A percentile compares a stretch with the other conserved stretches of the same genome.
Evolutionary conservation across 2,797 vertebrate genomes (phyloP).

Genomic region (Malacoctenus gilli): DNA sequence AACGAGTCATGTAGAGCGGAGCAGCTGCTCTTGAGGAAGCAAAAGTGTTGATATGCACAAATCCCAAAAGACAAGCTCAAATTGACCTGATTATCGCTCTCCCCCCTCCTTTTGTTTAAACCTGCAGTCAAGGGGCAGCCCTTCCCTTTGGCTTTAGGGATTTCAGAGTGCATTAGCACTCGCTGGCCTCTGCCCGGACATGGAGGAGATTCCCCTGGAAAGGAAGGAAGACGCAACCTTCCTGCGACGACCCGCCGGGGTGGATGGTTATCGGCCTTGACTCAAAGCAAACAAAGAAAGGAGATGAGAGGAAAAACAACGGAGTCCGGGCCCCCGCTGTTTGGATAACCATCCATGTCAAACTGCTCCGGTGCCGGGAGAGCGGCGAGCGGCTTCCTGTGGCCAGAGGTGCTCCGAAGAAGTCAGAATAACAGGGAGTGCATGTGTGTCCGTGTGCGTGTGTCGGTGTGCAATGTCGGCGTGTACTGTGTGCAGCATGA

Average conservation of each 20-base stretch:
- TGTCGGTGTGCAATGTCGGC: slow-evolving; percentile 2
- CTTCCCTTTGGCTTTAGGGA: too few relatives aligned
- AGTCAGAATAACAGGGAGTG: slow-evolving; percentile 14
- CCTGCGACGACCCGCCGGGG: slow-evolving; percentile 35
- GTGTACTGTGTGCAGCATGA: slow-evolving; percentile 6
- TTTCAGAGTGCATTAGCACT: slow-evolving; percentile 1
- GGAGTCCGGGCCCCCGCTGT: slow-evolving; percentile 28
- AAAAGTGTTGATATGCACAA: not conserved
- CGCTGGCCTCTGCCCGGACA: slow-evolving; percentile 8
- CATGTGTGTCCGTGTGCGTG: slow-evolving; percentile 2
- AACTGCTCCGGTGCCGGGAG: slow-evolving; percentile 27
- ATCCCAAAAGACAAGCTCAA: too few relatives aligned
- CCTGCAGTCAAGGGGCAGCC: too few relatives aligned
- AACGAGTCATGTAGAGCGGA: too few relatives aligned
- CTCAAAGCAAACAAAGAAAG: slow-evolving; percentile 42
- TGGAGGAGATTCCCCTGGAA: slow-evolving; percentile 33
- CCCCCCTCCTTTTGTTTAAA: too few relatives aligned
- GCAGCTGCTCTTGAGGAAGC: too few relatives aligned
- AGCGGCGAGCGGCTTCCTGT: slow-evolving; percentile 34
- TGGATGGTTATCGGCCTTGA: slow-evolving; percentile 45
- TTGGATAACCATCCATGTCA: slow-evolving; percentile 45
- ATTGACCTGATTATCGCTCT: too few relatives aligned
- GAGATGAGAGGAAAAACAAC: slow-evolving; percentile 47
- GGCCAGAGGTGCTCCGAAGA: slow-evolving; percentile 17
- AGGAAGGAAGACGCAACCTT: slow-evolving; percentile 54